Conservation (phyloP, 2,888 invertebrate genomes). For the Chrysolina americana region DNA sequence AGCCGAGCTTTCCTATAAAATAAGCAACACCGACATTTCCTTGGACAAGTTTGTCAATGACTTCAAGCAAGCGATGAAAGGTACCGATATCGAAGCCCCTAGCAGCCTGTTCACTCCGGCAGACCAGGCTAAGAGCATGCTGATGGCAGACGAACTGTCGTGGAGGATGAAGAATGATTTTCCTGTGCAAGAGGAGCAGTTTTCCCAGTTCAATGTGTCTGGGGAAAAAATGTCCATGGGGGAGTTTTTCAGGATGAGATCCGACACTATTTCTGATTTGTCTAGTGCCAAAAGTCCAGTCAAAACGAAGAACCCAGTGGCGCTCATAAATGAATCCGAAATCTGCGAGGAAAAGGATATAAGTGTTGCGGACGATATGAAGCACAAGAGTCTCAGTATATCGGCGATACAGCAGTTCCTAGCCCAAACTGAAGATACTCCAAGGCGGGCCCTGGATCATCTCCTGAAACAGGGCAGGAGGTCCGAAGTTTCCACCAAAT, state of each 20-base stretch:
- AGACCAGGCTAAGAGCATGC: slow-evolving; percentile 66
- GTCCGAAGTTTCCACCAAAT: background rate
- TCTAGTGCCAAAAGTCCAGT: slow-evolving; percentile 56
- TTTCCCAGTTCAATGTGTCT: slow-evolving; percentile 34
- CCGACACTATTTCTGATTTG: slow-evolving; percentile 65
- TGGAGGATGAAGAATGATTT: slow-evolving; percentile 65
- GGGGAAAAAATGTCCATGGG: slow-evolving; percentile 65
- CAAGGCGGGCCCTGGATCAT: slow-evolving; percentile 51
- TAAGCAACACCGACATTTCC: slow-evolving; percentile 56
- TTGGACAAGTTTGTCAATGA: slow-evolving; percentile 57
- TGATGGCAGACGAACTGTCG: slow-evolving; percentile 68
- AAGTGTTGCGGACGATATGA: slow-evolving; percentile 26
- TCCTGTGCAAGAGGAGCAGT: slow-evolving; percentile 51
- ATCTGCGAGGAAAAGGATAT: slow-evolving; percentile 26
- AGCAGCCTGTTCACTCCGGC: slow-evolving; percentile 60
- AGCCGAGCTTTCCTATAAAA: slow-evolving; percentile 54
- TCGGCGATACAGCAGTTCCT: slow-evolving; percentile 55
- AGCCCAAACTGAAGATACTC: slow-evolving; percentile 52
- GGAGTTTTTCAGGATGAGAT: slow-evolving; percentile 69
- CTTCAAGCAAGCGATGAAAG: slow-evolving; percentile 51
- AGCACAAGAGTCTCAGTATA: slow-evolving; percentile 56
- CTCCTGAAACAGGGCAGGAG: slow-evolving; percentile 37
- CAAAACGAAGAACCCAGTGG: slow-evolving; percentile 56
- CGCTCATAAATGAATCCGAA: slow-evolving; percentile 57
- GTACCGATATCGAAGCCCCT: slow-evolving; percentile 36